Percentiles rank a stretch among this genome's conserved stretches.
These are phyloP conservation scores for Tachina lurida DNA, from an alignment of 2,888 invertebrate species.

Conservation along the genomic window DNA sequence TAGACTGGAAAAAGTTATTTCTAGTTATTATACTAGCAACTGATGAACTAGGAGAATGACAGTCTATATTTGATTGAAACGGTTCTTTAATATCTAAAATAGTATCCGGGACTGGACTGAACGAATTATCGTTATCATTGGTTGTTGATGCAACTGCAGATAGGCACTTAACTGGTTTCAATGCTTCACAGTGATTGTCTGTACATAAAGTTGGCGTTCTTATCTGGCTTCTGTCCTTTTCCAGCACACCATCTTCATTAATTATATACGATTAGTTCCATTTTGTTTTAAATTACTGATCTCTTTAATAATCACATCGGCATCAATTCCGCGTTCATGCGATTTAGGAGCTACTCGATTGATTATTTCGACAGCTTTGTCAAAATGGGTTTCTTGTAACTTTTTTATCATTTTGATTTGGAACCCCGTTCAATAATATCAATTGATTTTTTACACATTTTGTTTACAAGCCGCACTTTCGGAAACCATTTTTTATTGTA, in stretches of 20 bases:
- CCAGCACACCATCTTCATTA: constrained; percentile 37
- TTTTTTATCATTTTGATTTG: background rate
- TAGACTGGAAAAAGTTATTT: background rate
- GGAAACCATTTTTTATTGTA: too few species aligned
- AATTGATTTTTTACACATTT: too few species aligned
- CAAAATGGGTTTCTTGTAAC: too few species aligned
- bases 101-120: constrained; percentile 14
- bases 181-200: background rate
- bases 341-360: constrained; percentile 41
- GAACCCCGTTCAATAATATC: constrained; percentile 32
- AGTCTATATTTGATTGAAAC: background rate
- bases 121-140: background rate
- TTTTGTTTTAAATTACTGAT: constrained; percentile 5
- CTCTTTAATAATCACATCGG: constrained; percentile 17
- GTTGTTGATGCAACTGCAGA: too few species aligned
- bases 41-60: constrained; percentile 26
- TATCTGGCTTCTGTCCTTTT: constrained; percentile 5
- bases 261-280: constrained; percentile 14
- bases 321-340: constrained; percentile 36
- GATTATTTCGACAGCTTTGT: constrained; percentile 33
- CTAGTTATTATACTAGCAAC: background rate
- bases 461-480: too few species aligned
- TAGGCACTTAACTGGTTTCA: background rate
- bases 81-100: too few species aligned
- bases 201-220: background rate